Evolutionary conservation across 2,888 invertebrate species (phyloP), one percentile per base, ranked within the genome.

Genomic region (Ochropleura leucogaster): DNA sequence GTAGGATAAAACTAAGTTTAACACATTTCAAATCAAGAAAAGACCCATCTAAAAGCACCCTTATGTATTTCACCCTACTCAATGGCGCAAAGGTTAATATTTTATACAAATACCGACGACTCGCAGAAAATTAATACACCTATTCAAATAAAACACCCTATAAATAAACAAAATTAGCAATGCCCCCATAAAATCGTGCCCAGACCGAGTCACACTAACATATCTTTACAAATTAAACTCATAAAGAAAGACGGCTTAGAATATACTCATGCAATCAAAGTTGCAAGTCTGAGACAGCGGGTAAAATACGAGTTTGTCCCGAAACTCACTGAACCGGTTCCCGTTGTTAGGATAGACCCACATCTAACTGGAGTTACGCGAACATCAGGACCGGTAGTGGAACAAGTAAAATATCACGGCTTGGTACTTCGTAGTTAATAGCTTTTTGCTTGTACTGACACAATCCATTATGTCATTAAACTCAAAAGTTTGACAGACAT

Each of bases 251-350:
- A 46, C 16, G 14, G 30, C 47, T 40, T 69, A 51, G 55, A 74
- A 68, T 68, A 20, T 62, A 68, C 42, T 4, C 59, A 46, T 20
- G 53, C 14, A 71, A 77, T 68, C 65, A 84, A 76, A 76, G 72
- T 68, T 85, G 72, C 81, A 57, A 73, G 71, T 64, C 59, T 69
- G 69, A 74, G 65, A 77, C 78, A 49, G 53, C 55, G 49, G 55
- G n/a, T 68, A 53, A 69, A 63, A 75, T 82, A 74, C 55, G 74
- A 73, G 62, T 71, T 59, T n/a, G 72, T 68, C 75, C 81, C 84
- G 51, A 86, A 85, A 83, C 77, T 87, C 20, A 74, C 82, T 53
- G n/a, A 64, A 86, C 87, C 79, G 86, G 86, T 86, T 86, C 55
- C 42, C 2, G 59, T 49, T 40, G 40, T 79, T 59, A 81, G 72